A percentile compares a stretch with the other conserved stretches of the same genome.
These are phyloP conservation scores for Sarcophaga caerulescens DNA, from an alignment of 2,888 invertebrate species.

Conservation along the genomic window DNA sequence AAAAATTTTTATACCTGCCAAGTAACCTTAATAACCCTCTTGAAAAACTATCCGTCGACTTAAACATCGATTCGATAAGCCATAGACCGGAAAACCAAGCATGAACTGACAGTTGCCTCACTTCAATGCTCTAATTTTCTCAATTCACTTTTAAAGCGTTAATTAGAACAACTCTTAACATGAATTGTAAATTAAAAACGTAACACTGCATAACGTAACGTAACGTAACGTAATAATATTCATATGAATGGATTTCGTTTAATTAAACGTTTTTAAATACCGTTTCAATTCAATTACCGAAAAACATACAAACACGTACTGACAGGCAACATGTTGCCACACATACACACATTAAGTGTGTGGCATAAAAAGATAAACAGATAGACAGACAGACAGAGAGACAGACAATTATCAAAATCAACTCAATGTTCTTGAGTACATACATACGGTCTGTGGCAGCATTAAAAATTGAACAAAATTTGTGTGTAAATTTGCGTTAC, in stretches of 20 bases:
- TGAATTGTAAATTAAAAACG: neutral
- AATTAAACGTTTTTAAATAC: constrained; percentile 44
- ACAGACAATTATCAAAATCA: constrained; percentile 1
- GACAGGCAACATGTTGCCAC: neutral
- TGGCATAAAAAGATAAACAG: neutral
- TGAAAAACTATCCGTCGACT: too few species aligned
- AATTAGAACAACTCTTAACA: too few species aligned
- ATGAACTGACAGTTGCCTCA: too few species aligned
- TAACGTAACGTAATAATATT: neutral
- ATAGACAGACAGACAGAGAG: neutral
- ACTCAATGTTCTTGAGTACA: too few species aligned
- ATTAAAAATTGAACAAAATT: constrained; percentile 63
- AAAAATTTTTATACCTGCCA: too few species aligned
- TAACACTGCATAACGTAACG: neutral
- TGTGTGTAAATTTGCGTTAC: constrained; percentile 80
- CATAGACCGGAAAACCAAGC: too few species aligned
- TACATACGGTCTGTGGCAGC: neutral
- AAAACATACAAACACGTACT: neutral
- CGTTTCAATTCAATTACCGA: constrained; percentile 37
- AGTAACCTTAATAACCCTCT: too few species aligned
- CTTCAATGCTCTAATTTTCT: too few species aligned
- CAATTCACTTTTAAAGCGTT: too few species aligned
- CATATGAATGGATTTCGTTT: constrained; percentile 11
- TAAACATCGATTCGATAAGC: too few species aligned
- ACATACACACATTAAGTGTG: neutral